These are phyloP conservation scores for Tachina grossa DNA, from an alignment of 2,888 invertebrate species.

Conservation along the genomic window DNA sequence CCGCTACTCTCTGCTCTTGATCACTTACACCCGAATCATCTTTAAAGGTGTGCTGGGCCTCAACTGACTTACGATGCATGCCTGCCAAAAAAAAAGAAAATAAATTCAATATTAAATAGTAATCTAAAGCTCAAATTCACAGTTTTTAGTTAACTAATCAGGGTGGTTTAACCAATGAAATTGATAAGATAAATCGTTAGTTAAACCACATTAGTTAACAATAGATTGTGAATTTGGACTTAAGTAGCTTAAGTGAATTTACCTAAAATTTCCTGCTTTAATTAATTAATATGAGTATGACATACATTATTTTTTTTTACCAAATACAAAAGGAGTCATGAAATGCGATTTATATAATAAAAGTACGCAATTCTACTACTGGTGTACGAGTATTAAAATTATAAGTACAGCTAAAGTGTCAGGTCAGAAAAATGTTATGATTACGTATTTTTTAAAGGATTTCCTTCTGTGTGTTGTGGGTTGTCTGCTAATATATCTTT, in stretches of 20 bases:
- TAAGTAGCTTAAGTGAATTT: no score
- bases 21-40: slow-evolving; percentile 89
- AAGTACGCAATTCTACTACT: slow-evolving; percentile 75
- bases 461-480: slow-evolving; percentile 25
- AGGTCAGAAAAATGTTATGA: slow-evolving; percentile 21
- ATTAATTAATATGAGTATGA: slow-evolving; percentile 8
- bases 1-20: slow-evolving; percentile 84
- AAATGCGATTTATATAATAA: slow-evolving; percentile 73
- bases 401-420: not conserved
- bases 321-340: slow-evolving; percentile 8
- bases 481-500: slow-evolving; percentile 60
- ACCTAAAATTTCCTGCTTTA: slow-evolving; percentile 8
- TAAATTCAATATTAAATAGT: slow-evolving; percentile 10
- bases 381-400: slow-evolving; percentile 18
- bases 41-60: slow-evolving; percentile 97
- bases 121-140: slow-evolving; percentile 7
- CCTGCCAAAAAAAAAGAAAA: slow-evolving; percentile 85
- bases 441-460: slow-evolving; percentile 16
- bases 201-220: no score
- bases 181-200: no score
- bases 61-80: slow-evolving; percentile 99
- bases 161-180: no score
- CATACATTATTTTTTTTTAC: slow-evolving; percentile 61
- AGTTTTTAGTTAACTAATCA: no score
- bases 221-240: no score